Evolutionary conservation across 2,888 invertebrate species (phyloP).

Genomic region (Drosophila algonquin): DNA sequence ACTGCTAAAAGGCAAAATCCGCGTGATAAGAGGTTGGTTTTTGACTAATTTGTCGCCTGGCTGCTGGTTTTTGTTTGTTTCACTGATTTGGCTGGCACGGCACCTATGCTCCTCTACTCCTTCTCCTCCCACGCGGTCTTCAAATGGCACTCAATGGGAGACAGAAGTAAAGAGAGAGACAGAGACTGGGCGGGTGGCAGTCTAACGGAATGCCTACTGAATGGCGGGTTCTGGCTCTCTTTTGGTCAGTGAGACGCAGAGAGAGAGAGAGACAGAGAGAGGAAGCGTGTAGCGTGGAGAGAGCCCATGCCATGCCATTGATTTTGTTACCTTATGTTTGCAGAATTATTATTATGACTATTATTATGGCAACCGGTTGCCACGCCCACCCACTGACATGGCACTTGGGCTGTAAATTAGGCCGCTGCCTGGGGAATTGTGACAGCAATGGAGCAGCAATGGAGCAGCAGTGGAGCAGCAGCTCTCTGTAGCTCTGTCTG

Average conservation of each 20-base stretch:
- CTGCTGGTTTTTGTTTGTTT: neutral
- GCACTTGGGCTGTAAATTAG: constrained; percentile 3
- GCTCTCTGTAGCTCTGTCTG: neutral
- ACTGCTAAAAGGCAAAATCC: too few species aligned
- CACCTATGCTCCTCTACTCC: neutral
- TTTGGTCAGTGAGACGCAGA: neutral
- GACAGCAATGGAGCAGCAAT: neutral
- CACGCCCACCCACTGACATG: neutral
- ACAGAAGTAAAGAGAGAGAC: neutral
- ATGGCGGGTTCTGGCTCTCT: neutral
- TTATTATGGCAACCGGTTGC: constrained; percentile 1
- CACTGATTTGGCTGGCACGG: neutral
- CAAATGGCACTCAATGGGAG: neutral
- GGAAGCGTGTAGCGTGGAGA: neutral
- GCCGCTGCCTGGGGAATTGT: neutral
- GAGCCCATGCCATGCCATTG: neutral
- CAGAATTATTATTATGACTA: neutral
- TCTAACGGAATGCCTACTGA: neutral
- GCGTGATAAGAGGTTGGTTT: neutral
- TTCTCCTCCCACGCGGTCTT: neutral
- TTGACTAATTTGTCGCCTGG: neutral
- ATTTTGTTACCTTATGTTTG: neutral
- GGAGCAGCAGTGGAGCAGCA: too few species aligned
- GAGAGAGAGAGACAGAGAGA: neutral
- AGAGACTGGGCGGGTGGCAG: neutral